These are phyloP conservation scores for Troilus luridus DNA, from an alignment of 2,888 invertebrate species.

Conservation along the genomic window DNA sequence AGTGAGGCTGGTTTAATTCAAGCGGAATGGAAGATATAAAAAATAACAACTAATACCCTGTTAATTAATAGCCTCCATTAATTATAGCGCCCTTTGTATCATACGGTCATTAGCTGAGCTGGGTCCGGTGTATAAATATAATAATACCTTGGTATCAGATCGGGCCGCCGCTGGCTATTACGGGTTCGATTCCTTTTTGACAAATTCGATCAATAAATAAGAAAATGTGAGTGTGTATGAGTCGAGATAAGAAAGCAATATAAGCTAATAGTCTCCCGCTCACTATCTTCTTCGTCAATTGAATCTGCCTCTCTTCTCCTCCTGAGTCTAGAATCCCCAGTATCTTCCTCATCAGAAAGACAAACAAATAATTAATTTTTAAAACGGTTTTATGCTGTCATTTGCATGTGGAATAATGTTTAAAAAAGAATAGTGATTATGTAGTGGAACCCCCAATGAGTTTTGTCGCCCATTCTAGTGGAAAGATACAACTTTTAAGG, in stretches of 20 bases:
- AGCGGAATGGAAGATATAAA: neutral
- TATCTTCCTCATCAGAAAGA: neutral
- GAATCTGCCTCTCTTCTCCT: constrained; percentile 1
- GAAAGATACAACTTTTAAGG: too few species aligned
- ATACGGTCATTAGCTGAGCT: constrained; percentile 17
- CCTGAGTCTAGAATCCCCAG: neutral
- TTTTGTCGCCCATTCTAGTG: too few species aligned
- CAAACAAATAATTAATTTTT: neutral
- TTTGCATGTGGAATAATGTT: too few species aligned
- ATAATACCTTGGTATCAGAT: constrained; percentile 25
- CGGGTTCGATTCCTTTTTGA: constrained; percentile 52
- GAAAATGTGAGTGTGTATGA: constrained; percentile 12
- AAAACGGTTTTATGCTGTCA: too few species aligned
- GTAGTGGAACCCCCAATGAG: too few species aligned
- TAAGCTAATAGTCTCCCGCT: constrained; percentile 5
- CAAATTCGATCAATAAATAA: constrained; percentile 58
- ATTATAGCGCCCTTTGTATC: constrained; percentile 1
- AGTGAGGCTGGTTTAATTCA: neutral
- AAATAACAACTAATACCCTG: constrained; percentile 5
- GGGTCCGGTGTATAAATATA: constrained; percentile 7
- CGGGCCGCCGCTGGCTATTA: neutral
- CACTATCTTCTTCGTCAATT: constrained; percentile 26
- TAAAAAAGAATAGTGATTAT: too few species aligned
- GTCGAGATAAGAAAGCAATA: constrained; percentile 42
- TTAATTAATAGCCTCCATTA: constrained; percentile 39